phyloP scores from a whole-genome alignment of 1,140 invertebrate species.

The Orius laevigatus region DNA sequence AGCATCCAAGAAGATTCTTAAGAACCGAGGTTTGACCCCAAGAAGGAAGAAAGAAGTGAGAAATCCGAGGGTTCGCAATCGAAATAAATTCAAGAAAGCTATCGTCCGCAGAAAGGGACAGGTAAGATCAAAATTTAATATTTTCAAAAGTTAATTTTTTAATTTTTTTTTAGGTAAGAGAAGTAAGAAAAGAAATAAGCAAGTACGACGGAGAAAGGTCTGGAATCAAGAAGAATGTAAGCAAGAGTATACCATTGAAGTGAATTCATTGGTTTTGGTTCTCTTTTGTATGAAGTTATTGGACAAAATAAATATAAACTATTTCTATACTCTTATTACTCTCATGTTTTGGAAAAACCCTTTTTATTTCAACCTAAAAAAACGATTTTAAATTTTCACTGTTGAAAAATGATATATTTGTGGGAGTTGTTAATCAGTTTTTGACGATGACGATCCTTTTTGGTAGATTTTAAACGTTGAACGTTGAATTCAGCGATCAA shows the following conservation, averaged over 20 bases:
- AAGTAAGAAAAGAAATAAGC: constrained; percentile 55
- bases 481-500: too few relatives aligned
- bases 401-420: too few relatives aligned
- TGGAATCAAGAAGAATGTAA: constrained; percentile 73
- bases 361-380: too few relatives aligned
- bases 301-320: neutral
- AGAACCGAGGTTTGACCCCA: constrained; percentile 86
- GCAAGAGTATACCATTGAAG: constrained; percentile 75
- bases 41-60: constrained; percentile 74
- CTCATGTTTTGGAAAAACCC: too few relatives aligned
- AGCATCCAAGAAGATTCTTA: constrained; percentile 84
- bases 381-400: too few relatives aligned
- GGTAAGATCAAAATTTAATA: constrained; percentile 27
- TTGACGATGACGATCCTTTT: too few relatives aligned
- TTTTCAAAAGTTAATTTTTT: constrained; percentile 16
- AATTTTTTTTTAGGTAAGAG: constrained; percentile 42
- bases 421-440: too few relatives aligned
- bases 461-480: too few relatives aligned
- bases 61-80: constrained; percentile 87
- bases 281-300: neutral
- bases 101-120: constrained; percentile 78
- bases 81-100: constrained; percentile 79
- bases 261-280: constrained; percentile 24
- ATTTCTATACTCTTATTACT: too few relatives aligned
- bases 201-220: constrained; percentile 79